Evolutionary conservation across 2,888 invertebrate genomes (phyloP).

Genomic region (Melangyna quadrimaculata): DNA sequence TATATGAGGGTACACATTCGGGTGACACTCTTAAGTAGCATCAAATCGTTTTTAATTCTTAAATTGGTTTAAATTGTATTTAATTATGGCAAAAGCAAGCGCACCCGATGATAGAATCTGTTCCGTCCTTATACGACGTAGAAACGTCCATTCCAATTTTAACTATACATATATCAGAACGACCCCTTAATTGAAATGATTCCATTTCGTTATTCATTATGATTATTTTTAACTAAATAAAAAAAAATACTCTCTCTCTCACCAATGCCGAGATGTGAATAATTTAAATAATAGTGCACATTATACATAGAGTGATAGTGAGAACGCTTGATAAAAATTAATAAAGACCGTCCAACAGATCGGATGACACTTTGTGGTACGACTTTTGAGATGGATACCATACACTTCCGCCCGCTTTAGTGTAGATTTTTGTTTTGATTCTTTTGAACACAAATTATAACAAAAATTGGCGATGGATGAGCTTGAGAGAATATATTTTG

Average conservation of each 20-base stretch:
- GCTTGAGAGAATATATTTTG: not conserved
- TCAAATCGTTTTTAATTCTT: slow-evolving; percentile 70
- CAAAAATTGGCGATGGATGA: not conserved
- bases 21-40: slow-evolving; percentile 68
- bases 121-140: not conserved
- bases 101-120: slow-evolving; percentile 24
- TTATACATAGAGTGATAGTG: not conserved
- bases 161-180: not conserved
- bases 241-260: not conserved
- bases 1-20: slow-evolving; percentile 61
- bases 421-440: not conserved
- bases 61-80: slow-evolving; percentile 71
- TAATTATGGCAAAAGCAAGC: slow-evolving; percentile 61
- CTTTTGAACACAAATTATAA: not conserved
- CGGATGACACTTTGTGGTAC: slow-evolving; percentile 59
- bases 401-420: slow-evolving; percentile 57
- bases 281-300: slow-evolving; percentile 2
- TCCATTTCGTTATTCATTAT: slow-evolving; percentile 64
- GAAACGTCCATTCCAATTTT: not conserved
- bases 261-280: not conserved
- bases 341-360: slow-evolving; percentile 44
- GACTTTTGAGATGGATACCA: slow-evolving; percentile 46
- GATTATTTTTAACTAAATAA: slow-evolving; percentile 7
- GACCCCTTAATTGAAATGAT: slow-evolving; percentile 56
- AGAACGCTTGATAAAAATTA: slow-evolving; percentile 27